Evolutionary conservation across 2,888 invertebrate genomes (phyloP).

Genomic region (Drosophila fungiperda): DNA sequence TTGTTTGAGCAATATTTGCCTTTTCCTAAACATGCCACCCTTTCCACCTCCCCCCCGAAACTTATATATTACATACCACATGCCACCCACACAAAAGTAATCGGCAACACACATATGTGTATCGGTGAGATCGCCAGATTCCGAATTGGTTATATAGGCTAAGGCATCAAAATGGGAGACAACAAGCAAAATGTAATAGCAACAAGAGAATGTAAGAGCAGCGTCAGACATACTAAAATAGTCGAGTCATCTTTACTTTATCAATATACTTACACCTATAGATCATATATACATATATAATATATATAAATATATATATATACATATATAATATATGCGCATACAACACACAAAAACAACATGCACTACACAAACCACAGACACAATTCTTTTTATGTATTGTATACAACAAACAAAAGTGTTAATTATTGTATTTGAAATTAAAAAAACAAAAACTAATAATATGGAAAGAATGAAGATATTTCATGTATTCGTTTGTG

Average conservation of each 20-base stretch:
- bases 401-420: slow-evolving; percentile 53
- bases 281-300: slow-evolving; percentile 16
- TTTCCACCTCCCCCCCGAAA: background rate
- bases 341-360: slow-evolving; percentile 1
- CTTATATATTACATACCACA: slow-evolving; percentile 1
- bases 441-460: slow-evolving; percentile 21
- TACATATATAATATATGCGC: slow-evolving; percentile 15
- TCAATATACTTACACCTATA: slow-evolving; percentile 33
- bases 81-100: background rate
- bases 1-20: slow-evolving; percentile 1
- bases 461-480: background rate
- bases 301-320: slow-evolving; percentile 16
- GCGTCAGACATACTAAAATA: slow-evolving; percentile 26
- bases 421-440: slow-evolving; percentile 54
- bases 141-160: background rate
- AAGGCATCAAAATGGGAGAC: background rate
- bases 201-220: slow-evolving; percentile 7
- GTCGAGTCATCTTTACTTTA: slow-evolving; percentile 55
- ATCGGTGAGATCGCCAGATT: slow-evolving; percentile 1
- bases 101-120: background rate
- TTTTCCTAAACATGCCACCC: background rate
- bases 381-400: slow-evolving; percentile 53
- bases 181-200: background rate
- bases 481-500: slow-evolving; percentile 29
- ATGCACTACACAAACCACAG: slow-evolving; percentile 9